These are phyloP conservation scores for Pampus argenteus DNA, from an alignment of 2,797 vertebrate species.

Conservation along the genomic window DNA sequence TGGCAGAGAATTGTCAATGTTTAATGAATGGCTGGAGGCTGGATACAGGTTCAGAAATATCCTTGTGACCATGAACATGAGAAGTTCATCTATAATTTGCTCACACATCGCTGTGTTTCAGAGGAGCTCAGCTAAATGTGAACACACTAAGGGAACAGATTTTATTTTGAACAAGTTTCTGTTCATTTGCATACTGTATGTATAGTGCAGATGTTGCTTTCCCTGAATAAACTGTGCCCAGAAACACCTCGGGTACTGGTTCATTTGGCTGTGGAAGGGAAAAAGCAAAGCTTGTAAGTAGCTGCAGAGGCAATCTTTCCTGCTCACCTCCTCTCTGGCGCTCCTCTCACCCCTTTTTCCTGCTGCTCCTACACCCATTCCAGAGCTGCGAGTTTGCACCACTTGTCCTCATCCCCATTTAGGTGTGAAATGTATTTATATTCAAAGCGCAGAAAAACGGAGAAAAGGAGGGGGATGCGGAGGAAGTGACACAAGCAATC, in stretches of 20 bases:
- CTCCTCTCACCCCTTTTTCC: conserved; percentile 49
- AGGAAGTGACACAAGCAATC: conserved; percentile 74
- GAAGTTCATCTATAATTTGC: conserved; percentile 72
- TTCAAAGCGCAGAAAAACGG: conserved; percentile 59
- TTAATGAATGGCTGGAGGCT: conserved; percentile 76
- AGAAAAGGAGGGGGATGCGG: conserved; percentile 22
- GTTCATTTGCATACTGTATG: conserved; percentile 54
- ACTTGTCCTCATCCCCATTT: conserved; percentile 68
- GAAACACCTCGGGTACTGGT: conserved; percentile 49
- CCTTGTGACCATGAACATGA: conserved; percentile 59
- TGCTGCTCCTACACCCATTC: conserved; percentile 44
- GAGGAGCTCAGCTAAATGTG: conserved; percentile 36
- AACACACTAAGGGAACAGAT: conserved; percentile 36
- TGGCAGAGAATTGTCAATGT: conserved; percentile 69
- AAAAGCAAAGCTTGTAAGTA: conserved; percentile 47
- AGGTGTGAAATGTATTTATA: conserved; percentile 81
- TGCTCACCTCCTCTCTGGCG: conserved; percentile 49
- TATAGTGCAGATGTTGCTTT: conserved; percentile 53
- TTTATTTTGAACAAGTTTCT: conserved; percentile 56
- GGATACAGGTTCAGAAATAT: conserved; percentile 67
- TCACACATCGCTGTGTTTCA: conserved; percentile 48
- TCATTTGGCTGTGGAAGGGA: conserved; percentile 52
- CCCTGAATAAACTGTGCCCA: conserved; percentile 55
- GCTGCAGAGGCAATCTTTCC: conserved; percentile 52
- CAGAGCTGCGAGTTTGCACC: conserved; percentile 61